Conservation (phyloP, 1,140 invertebrate species). For the Lordiphosa stackelbergi region DNA sequence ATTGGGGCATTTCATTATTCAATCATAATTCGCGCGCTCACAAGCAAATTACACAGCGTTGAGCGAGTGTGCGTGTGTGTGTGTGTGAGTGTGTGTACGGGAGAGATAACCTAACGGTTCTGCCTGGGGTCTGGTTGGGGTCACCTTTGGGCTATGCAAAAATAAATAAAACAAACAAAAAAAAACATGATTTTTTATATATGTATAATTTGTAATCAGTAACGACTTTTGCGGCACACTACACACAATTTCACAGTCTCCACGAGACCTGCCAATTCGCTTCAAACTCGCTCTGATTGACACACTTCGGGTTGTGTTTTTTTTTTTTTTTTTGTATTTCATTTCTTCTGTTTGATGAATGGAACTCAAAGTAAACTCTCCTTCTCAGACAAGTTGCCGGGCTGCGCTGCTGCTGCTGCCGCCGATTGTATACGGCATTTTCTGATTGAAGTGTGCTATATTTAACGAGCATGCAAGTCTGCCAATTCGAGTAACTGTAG, state of each 20-base stretch:
- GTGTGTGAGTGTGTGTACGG: slow-evolving; percentile 25
- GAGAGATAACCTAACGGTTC: slow-evolving; percentile 62
- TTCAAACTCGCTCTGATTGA: slow-evolving; percentile 20
- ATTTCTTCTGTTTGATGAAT: slow-evolving; percentile 12
- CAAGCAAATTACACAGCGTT: slow-evolving; percentile 59
- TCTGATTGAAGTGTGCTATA: slow-evolving; percentile 72
- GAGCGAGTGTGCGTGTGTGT: slow-evolving; percentile 13
- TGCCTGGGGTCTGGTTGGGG: slow-evolving; percentile 44
- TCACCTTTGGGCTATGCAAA: slow-evolving; percentile 66
- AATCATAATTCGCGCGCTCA: slow-evolving; percentile 70
- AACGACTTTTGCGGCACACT: slow-evolving; percentile 39
- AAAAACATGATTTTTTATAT: slow-evolving; percentile 13
- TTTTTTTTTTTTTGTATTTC: slow-evolving; percentile 10
- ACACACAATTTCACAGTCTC: slow-evolving; percentile 19
- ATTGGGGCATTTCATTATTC: slow-evolving; percentile 65
- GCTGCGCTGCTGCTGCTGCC: neutral
- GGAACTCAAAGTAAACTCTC: slow-evolving; percentile 9
- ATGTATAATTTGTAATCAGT: slow-evolving; percentile 49
- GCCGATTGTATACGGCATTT: slow-evolving; percentile 13
- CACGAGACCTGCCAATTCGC: slow-evolving; percentile 15
- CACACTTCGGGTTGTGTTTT: slow-evolving; percentile 5
- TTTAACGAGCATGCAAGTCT: slow-evolving; percentile 64
- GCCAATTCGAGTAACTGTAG: slow-evolving; percentile 53
- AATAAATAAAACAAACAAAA: slow-evolving; percentile 35
- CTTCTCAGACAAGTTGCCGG: neutral